Base-by-base conservation (phyloP, 2,113 vertebrate species). In the Rhabdornis inornatus region DNA sequence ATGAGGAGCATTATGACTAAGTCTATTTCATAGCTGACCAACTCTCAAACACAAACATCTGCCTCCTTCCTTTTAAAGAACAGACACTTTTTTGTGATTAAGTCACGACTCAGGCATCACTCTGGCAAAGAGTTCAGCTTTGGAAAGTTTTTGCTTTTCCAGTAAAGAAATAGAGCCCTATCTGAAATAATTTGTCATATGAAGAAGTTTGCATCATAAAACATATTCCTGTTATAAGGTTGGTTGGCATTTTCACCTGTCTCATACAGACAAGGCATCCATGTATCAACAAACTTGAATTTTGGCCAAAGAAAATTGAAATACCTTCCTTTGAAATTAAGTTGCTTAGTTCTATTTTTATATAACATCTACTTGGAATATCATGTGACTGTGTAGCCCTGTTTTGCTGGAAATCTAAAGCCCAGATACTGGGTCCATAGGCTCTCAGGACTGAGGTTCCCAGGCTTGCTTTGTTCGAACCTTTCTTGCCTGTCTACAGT, bases 321-420 rank as follows among this genome's bases (percentile, higher is more conserved):
- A 50, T 25, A n/a, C 2, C 87, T 89, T 61, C 17, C 15, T 72
- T 61, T 59, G 15, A 75, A 89, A 75, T 53, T 49, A 13, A 63
- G 12, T 86, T 3, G 0, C 3, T 5, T 12, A 66, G 19, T 28
- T 81, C 20, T 42, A 35, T 37, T 78, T 74, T 74, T 20, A 30
- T 47, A 18, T 33, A 68, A 45, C 0, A 0, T 22, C 28, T 6
- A 16, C 31, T 33, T 66, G 33, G 31, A 84, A 78, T 23, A 28
- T 3, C 27, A 4, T 45, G 10, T 49, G 20, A 55, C 15, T 11
- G 7, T 74, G 31, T 44, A 57, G 23, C 6, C 20, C n/a, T 55
- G 8, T 35, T 57, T 66, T 15, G 21, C 8, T 2, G 3, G 13
- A n/a, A 17, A 30, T 44, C 19, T 47, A 37, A 39, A 52, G 18